Evolutionary conservation across 2,797 vertebrate species (phyloP), one percentile per base, ranked within the genome.

Genomic region (Fratercula arctica): DNA sequence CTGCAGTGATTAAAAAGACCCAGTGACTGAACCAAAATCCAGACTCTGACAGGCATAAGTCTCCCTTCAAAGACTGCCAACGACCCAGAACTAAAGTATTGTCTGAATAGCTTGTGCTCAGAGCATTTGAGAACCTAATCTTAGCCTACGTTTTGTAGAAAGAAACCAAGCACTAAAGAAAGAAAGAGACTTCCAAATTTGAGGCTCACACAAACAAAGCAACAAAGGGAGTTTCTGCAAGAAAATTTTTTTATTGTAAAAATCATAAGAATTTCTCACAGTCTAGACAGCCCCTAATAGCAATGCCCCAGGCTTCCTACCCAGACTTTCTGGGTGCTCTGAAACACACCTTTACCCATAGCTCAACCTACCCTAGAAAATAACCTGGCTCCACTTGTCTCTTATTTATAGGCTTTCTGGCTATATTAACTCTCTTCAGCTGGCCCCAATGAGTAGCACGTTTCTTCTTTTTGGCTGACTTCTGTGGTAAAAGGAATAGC

Each of bases 11-110:
- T 94, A 96, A 91, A 94, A 94, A 89, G 89, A 74, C 77, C 81
- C 61, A 92, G 73, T 18, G 73, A 93, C 51, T 88, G 90, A 94
- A 93, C 54, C 50, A 78, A 95, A 96, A 92, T 95, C 73, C 75
- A 76, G 69, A 85, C 78, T 89, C 82, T 76, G 92, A 91, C 89
- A 92, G 41, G 72, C 81, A 54, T 81, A 85, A 96, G 89, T 91
- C 92, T 95, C 85, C 76, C 93, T 95, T 93, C 92, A 95, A 96
- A 95, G 87, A 67, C 76, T 84, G 73, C 61, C 89, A 94, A 46
- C 1, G 85, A 72, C 78, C 79, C 92, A 92, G 93, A 94, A 92
- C 92, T 85, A 81, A 93, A 94, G 75, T 63, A 92, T 86, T 93
- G 73, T 92, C 85, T 93, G 87, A 90, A 74, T 72, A 85, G 82